Evolutionary conservation across 2,797 vertebrate species (phyloP).

Genomic region (Oreonectes daqikongensis): DNA sequence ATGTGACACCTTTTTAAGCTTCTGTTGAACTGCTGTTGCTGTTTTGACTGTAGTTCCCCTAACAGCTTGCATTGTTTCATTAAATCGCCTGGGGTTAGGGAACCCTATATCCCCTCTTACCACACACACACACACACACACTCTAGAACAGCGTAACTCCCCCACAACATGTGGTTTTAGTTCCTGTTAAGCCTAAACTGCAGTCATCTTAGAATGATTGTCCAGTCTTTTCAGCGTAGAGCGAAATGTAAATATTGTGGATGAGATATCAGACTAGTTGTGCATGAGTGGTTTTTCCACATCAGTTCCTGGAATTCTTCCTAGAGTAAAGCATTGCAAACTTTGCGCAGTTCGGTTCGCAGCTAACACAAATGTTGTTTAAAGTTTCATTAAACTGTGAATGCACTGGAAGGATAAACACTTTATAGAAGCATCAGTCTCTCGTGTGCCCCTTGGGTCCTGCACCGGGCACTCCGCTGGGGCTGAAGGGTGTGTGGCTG

Average conservation of each 20-base stretch:
- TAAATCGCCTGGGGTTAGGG: constrained; percentile 37
- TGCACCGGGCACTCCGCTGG: neutral
- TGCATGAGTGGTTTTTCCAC: constrained; percentile 11
- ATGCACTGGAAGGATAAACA: no score
- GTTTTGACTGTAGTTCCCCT: constrained; percentile 23
- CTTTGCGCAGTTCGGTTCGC: no score
- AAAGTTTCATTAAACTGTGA: neutral
- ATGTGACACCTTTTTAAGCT: neutral
- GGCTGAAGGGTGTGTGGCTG: constrained; percentile 5
- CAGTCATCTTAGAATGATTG: constrained; percentile 24
- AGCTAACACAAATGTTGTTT: no score
- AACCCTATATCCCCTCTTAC: constrained; percentile 22
- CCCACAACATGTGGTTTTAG: constrained; percentile 53
- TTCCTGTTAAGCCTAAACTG: constrained; percentile 29
- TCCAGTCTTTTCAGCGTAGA: neutral
- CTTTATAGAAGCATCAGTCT: neutral
- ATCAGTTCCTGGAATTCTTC: neutral
- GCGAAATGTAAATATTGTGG: constrained; percentile 47
- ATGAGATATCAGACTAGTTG: constrained; percentile 37
- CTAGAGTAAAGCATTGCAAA: neutral
- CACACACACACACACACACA: constrained; percentile 19
- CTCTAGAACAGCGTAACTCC: neutral
- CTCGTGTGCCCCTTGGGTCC: neutral
- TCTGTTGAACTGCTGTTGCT: constrained; percentile 8
- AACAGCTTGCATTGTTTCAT: constrained; percentile 55